Evolutionary conservation across 2,888 invertebrate species (phyloP), one percentile per base, ranked within the genome.

Genomic region (Dryobotodes eremita): DNA sequence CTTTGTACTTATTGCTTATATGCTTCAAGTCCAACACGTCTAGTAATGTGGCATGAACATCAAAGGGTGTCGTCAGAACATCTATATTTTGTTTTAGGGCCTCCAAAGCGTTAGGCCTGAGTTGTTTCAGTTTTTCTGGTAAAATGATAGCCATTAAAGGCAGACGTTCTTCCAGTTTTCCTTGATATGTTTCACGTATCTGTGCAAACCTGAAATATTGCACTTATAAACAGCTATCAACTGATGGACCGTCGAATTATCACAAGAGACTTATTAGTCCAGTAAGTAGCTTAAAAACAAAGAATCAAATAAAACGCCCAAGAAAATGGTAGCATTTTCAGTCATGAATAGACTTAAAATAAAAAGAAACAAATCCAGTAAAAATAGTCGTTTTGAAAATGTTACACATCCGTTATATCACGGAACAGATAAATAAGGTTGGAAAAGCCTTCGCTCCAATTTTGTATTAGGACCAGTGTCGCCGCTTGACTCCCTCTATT

Each of bases 121-220:
- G 94, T 36, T 95, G 94, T 84, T 97, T 97, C 86, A 99, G 98
- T 93, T 97, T 97, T 0, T 97, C 94, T 0, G 99, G 99, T 89
- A 99, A 97, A 0, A 97, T 95, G 74, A 99, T 97, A 0, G 98
- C 98, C 93, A 99, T 98, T 89, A 99, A 98, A 0, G 99, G 99
- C 80, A 99, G 93, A 13, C 99, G 97, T 93, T 99, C 99, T 91
- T 99, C 99, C 79, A 98, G 97, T 93, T 99, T 99, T 0, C 99
- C 99, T 93, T 99, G 99, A 23, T 98, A 97, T 0, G 99, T 99
- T 88, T 98, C 97, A 5, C 99, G 97, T 20, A 99, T 97, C 71
- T 97, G 97, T 0, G 98, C 98, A 94, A 98, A 99, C 92, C 99
- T 98, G 90, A 61, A 84, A 83, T 74, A 55, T 31, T 59, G 0